Percentiles rank a stretch among this genome's conserved stretches.
These are phyloP conservation scores for Notocelia uddmanniana DNA, from an alignment of 2,888 invertebrate genomes.

Conservation along the genomic window DNA sequence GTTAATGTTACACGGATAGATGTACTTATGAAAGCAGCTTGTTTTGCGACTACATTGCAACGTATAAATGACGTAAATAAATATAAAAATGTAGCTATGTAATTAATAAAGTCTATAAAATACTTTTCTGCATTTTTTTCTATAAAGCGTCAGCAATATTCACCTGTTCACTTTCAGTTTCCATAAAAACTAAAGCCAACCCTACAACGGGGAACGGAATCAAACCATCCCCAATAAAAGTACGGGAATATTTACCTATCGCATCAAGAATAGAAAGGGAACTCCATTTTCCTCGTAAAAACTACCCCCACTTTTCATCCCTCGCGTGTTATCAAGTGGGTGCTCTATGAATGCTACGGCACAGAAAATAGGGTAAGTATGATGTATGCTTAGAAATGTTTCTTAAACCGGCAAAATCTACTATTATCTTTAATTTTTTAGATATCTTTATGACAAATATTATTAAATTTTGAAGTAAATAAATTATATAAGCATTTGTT, in stretches of 20 bases:
- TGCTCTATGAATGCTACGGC: conserved; percentile 13
- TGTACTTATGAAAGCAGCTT: too few species aligned
- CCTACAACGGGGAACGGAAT: conserved; percentile 46
- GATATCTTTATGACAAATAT: too few species aligned
- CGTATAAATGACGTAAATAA: background rate
- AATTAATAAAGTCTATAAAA: background rate
- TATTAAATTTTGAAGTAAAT: too few species aligned
- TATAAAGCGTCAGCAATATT: conserved; percentile 9
- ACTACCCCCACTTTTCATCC: conserved; percentile 71
- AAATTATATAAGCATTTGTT: too few species aligned
- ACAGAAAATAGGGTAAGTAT: conserved; percentile 19
- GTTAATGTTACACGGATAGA: too few species aligned
- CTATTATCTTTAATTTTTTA: too few species aligned
- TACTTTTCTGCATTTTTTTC: background rate
- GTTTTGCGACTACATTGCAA: too few species aligned
- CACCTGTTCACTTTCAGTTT: conserved; percentile 17
- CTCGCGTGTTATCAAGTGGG: conserved; percentile 50
- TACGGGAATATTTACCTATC: conserved; percentile 65
- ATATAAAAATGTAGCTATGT: background rate
- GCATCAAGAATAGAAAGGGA: conserved; percentile 64
- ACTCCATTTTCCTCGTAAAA: conserved; percentile 75
- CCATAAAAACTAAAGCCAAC: conserved; percentile 46
- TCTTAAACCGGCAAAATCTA: too few species aligned
- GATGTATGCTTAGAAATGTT: background rate
- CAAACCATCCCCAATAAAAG: conserved; percentile 52